phyloP scores from a whole-genome alignment of 2,113 vertebrate genomes.

The Trachemys scripta region DNA sequence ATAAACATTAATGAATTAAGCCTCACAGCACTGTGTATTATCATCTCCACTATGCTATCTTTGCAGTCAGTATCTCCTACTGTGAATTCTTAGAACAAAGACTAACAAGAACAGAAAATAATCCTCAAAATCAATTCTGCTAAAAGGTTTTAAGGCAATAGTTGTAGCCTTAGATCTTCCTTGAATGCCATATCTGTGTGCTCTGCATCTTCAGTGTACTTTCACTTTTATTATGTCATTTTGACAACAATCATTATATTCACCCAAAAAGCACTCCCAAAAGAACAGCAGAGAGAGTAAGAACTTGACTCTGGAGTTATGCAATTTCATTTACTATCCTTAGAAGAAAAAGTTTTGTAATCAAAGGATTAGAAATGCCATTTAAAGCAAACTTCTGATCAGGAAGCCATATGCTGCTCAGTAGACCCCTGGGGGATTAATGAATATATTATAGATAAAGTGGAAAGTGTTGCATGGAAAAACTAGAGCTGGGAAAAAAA shows the following conservation, averaged over 20 bases:
- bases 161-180: neutral
- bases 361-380: neutral
- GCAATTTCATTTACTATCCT: neutral
- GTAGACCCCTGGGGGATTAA: neutral
- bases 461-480: neutral
- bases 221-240: neutral
- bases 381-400: neutral
- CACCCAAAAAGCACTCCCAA: neutral
- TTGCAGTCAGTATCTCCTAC: neutral
- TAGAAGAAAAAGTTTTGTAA: neutral
- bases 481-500: neutral
- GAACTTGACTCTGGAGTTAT: neutral
- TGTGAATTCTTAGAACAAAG: neutral
- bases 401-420: neutral
- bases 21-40: neutral
- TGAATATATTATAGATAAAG: neutral
- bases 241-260: neutral
- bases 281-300: neutral
- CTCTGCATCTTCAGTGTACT: neutral
- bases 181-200: neutral
- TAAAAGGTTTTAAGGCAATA: neutral
- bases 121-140: neutral
- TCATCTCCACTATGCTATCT: neutral
- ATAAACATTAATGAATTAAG: neutral
- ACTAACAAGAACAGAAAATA: neutral